Base-by-base conservation (phyloP, 1,140 invertebrate genomes). In the Thrips palmi region DNA sequence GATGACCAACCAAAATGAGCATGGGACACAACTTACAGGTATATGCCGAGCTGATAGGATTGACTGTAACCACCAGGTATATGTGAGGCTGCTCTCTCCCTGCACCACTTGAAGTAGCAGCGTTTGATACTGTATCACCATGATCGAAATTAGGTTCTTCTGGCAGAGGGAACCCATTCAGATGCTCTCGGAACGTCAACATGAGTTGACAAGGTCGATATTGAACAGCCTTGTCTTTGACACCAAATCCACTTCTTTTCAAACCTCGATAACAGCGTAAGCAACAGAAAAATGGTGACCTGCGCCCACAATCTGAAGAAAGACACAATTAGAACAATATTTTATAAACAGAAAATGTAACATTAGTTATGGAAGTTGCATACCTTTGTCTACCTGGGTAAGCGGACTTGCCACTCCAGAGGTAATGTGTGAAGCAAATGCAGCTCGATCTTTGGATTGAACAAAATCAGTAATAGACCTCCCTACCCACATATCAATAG, bases 401-500 rank as follows among this genome's bases (percentile, higher is more conserved):
- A 4, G 11, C 30, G 7, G 47, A 39, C 12, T 36, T 37, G 6
- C 41, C 45, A 51, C 44, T 19, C 57, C 58, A 21, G 57, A 60
- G 2, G 68, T 67, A 34, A 77, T 65, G 41, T 71, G 66, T 40
- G 65, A 67, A 5, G 67, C 62, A 40, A 79, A 68, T 8, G 66
- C 62, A 8, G 58, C 54, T 18, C 68, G 64, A 51, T 86, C 83
- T 54, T 74, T 78, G 0, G 74, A 70, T 57, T 86, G 79, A 1
- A 89, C 63, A 49, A 86, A 87, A 49, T 88, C 80, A 35, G 85
- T 79, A 47, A 91, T 84, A 2, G 77, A 81, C 30, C 77, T 60
- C 4, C 81, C 82, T n/a, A 81, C 58, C 75, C 80, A 82, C 65
- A 81, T 80, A 38, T 87, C 80, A 45, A 76, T 74, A 0, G 78